Evolutionary conservation across 2,113 vertebrate species (phyloP).

Genomic region (Prionailurus viverrinus): DNA sequence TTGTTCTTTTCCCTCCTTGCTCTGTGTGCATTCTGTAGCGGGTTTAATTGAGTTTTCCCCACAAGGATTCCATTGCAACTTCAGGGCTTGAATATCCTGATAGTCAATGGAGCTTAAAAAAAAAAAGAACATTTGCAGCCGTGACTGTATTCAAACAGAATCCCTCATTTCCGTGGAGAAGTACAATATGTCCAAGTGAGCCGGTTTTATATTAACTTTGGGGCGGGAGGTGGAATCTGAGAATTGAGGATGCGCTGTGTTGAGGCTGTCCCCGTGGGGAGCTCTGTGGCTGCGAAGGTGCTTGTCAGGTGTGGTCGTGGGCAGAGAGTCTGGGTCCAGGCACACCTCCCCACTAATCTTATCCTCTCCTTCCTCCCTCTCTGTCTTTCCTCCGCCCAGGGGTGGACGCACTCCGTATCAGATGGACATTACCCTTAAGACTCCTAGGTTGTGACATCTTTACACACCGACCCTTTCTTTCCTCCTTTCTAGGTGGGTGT

Average conservation of each 20-base stretch:
- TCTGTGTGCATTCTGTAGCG: background rate
- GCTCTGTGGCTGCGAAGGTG: background rate
- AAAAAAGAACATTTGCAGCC: background rate
- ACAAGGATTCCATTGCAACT: background rate
- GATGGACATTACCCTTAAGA: background rate
- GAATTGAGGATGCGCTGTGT: background rate
- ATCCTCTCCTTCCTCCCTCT: background rate
- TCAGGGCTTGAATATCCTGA: background rate
- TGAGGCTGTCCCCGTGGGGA: accelerated
- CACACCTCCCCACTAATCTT: accelerated
- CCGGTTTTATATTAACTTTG: background rate
- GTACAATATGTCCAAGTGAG: background rate
- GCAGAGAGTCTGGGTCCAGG: background rate
- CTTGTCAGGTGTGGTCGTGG: background rate
- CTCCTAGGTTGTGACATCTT: background rate
- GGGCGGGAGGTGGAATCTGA: background rate
- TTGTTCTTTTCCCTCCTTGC: background rate
- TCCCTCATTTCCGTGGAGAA: slow-evolving; percentile 46
- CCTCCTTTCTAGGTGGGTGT: background rate
- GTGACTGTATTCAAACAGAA: slow-evolving; percentile 16
- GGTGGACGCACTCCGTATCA: background rate
- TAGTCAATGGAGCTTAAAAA: slow-evolving; percentile 59
- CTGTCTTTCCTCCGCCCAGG: background rate
- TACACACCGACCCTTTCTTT: background rate
- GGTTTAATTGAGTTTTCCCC: slow-evolving; percentile 71